Base-by-base conservation (phyloP, 1,140 invertebrate species). In the Leptinotarsa texana region DNA sequence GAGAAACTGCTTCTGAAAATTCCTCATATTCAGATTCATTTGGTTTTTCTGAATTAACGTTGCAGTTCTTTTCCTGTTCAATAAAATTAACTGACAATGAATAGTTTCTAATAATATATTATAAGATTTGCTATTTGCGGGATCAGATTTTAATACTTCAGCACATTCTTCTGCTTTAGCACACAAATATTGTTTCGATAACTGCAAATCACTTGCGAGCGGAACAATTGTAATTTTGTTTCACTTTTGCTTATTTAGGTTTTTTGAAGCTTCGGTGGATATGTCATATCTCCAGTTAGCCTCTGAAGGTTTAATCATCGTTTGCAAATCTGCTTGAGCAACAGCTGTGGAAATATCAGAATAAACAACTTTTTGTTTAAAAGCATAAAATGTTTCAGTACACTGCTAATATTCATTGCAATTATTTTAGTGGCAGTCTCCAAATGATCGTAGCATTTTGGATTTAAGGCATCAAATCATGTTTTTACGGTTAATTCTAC, bases 51-150 rank as follows among this genome's bases (percentile, higher is more conserved):
- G 1, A 65, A 15, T 24, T 27, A 2, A 24, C 13, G 8, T 68
- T 18, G 79, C 79, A 13, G 78, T 79, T 18, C 79, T 57, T 48
- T 77, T 71, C 69, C 80, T 65, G 63, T 82, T 82, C 13, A 82
- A 69, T 21, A 82, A 62, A 21, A 81, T 63, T 65, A 81, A 49
- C 13, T 78, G 33, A 70, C 79, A 82, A 73, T 72, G 81, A n/a
- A 80, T 75, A 15, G 79, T 78, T 73, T 81, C 80, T 57, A 79
- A 17, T 57, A 82, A 27, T 27, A 27, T 27, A 27, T 8, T 76
- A 18, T 68, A 74, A 18, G 22, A 15, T 21, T 33, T 21, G 21
- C 22, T 72, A 15, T 33, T 33, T 33, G 27, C 17, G n/a, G n/a
- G n/a, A n/a, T 57, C 13, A 33, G 27, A 33, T 33, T 33, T 33